These are phyloP conservation scores for Diloba caeruleocephala DNA, from an alignment of 2,888 invertebrate genomes.

Conservation along the genomic window DNA sequence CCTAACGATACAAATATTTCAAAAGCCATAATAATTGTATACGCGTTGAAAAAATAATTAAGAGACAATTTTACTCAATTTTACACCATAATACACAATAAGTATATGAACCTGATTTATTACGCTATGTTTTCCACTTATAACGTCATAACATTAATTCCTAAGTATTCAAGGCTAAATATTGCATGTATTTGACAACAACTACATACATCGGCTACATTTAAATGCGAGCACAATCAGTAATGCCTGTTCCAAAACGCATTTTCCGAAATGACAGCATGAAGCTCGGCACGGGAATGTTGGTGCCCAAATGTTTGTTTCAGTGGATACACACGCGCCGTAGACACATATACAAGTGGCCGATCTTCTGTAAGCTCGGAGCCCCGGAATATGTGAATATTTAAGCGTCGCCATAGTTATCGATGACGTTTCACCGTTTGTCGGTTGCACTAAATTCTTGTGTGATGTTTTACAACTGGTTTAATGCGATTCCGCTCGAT, in stretches of 20 bases:
- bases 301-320: constrained; percentile 9
- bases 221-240: constrained; percentile 6
- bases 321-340: constrained; percentile 14
- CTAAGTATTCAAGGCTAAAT: constrained; percentile 39
- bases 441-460: no score
- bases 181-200: constrained; percentile 33
- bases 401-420: no score
- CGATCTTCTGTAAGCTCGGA: constrained; percentile 25
- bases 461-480: constrained; percentile 17
- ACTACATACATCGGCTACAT: constrained; percentile 19
- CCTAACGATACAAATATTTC: constrained; percentile 35
- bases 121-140: constrained; percentile 29
- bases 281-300: background rate
- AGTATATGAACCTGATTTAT: constrained; percentile 38
- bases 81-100: constrained; percentile 41
- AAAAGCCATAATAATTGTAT: constrained; percentile 36
- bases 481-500: constrained; percentile 2
- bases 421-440: no score
- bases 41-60: constrained; percentile 39
- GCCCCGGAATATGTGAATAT: constrained; percentile 16
- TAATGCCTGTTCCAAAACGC: background rate
- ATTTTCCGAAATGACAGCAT: background rate
- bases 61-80: constrained; percentile 26
- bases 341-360: constrained; percentile 12
- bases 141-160: constrained; percentile 34